Evolutionary conservation across 2,888 invertebrate genomes (phyloP), one percentile per base, ranked within the genome.

Genomic region (Eupeodes latifasciatus): DNA sequence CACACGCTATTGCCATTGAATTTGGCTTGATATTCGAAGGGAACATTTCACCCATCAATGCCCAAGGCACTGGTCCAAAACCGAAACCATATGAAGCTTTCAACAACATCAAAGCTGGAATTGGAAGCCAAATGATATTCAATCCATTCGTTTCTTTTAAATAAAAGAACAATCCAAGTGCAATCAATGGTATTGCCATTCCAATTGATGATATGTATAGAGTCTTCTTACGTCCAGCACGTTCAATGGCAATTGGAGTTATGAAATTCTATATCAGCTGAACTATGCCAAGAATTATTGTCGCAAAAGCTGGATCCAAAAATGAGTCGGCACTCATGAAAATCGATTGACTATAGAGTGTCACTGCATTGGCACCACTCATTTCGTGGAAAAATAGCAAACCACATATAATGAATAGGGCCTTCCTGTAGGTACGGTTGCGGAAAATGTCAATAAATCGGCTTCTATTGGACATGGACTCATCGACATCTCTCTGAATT

Each of bases 311-410:
- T 0, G 96, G 94, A 59, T 96, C 94, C 2, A 97, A 91, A 0
- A 93, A 91, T 0, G 95, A 95, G 2, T 95, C 95, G 0, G 98
- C 96, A 3, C 94, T 95, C 2, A 93, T 92, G 91, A 97, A 97
- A 91, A 97, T 97, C 53, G 93, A 94, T 89, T 96, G 95, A 90
- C 96, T 96, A 92, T 97, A 97, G 92, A 97, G 97, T 4, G 97
- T 94, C 0, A 98, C 96, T 0, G 96, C 96, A 92, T 97, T 97
- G 91, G 97, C 96, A 0, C 97, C 97, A 0, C 96, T 96, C 88
- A 97, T 94, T 93, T 98, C 98, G 92, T 98, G 98, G 93, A 98
- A 96, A 90, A 95, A 94, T 72, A 97, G 96, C 79, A 98, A 94
- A 4, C 96, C 95, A 90, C 96, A 95, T 0, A 96, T 96, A 69